Base-by-base conservation (phyloP, 1,140 invertebrate species). In the Akabosia matsudoensis region DNA sequence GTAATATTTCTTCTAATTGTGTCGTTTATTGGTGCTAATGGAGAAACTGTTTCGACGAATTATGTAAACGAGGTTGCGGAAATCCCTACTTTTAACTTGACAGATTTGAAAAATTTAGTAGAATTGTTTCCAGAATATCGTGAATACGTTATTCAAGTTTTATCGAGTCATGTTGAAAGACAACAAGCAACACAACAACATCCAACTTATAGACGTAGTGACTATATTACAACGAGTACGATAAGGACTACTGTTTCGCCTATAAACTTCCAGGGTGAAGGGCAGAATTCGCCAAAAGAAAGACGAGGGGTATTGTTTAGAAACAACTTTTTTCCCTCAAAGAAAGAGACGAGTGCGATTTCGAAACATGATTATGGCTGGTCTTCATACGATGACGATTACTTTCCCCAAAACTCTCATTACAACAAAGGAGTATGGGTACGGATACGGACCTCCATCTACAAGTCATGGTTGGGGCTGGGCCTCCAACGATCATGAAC, bases 401-500 rank as follows among this genome's bases (percentile, higher is more conserved):
- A 61, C 54, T 10, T 4, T 24, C 54, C 7, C 24, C 7, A 61
- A 7, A 4, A 61, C 24, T 3, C 13, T 61, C 54, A 61, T 61
- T 22, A 61, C 54, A 61, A 16, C 54, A 61, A 7, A 22, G 24
- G 13, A 14, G 24, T 7, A 61, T 61, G 54, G 54, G 4, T 61
- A 61, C 54, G 54, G 54, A 7, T 61, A 61, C 24, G 54, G n/a
- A 14, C 54, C 14, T 61, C 13, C 54, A 13, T 16, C 7, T 3
- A 7, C 54, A 61, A 61, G 24, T 22, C n/a, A 61, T 61, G 54
- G 54, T 61, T 61, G 54, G 54, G 54, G 54, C 54, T 61, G 54
- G 54, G 24, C 4, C 24, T 10, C 7, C 24, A 4, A 14, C 7
- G 54, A 61, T 22, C 54, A 61, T 7, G 7, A 45, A 45, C 37